Base-by-base conservation (phyloP, 1,140 invertebrate species). In the Pogonus chalceus region DNA sequence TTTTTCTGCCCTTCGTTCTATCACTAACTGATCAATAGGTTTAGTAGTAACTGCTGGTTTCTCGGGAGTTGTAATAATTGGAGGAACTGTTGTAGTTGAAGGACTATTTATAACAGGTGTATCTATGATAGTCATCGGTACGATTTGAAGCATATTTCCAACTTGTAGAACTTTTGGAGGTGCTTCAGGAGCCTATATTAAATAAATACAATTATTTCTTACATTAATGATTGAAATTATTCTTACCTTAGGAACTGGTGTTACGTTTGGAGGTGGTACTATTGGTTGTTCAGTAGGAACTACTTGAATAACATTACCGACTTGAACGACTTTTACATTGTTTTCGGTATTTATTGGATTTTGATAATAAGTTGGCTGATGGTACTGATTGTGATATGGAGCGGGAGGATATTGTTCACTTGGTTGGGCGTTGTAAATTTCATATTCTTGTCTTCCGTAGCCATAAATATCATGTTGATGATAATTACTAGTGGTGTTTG, bases 81-180 rank as follows among this genome's bases (percentile, higher is more conserved):
- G 35, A 18, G 37, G 20, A 16, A 35, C 12, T 24, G 57, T 18
- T 21, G 58, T 43, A n/a, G 46, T 4, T 23, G 56, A 43, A 7
- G 21, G 20, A 48, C 12, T 21, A 23, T 23, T 23, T 49, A 23
- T 22, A 14, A 16, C 23, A 12, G 20, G 18, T 31, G 20, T 20
- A 24, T 18, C 2, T 12, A 21, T 21, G 20, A 35, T 31, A n/a
- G 10, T 20, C n/a, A 54, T 53, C 9, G 77, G 77, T 7, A 78
- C 70, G 16, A 81, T 77, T 67, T 79, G 78, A 1, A 81, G 62
- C 58, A 79, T 73, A 60, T 81, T 79, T 14, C 79, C 79, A 14
- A 79, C 72, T 71, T 77, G 69, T 0, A 75, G 60, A 24, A 68
- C 61, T 55, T 63, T 62, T 35, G 63, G 57, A 9, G 46, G 35